Evolutionary conservation across 2,113 vertebrate genomes (phyloP), one percentile per base, ranked within the genome.

Genomic region (Nothobranchius kuhntae): DNA sequence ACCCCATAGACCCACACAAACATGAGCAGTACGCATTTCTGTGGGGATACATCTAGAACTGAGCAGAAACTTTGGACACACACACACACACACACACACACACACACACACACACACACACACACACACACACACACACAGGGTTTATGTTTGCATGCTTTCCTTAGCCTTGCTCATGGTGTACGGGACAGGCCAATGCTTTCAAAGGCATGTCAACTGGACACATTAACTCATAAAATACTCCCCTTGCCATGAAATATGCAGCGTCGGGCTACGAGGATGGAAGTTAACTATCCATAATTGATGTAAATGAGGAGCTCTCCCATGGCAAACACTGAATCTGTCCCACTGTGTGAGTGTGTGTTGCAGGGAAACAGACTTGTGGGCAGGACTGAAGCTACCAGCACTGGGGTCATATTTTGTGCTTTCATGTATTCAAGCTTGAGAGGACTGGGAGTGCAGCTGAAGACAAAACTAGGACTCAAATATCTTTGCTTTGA

Each of bases 241-340:
- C 80, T 81, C 85, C 76, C 84, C 78, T 81, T 72, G 50, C 78
- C 84, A 92, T 93, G 84, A 92, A 93, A 92, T 89, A 93, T 93
- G 88, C 90, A 93, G 86, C 72, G 63, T 65, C 51, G 53, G 84
- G 85, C 86, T 82, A 89, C 83, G n/a, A 86, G 83, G 84, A 91
- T 87, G 87, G 87, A 87, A 88, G 87, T 85, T 80, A 81, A 87
- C 83, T 84, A 92, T 93, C 82, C 83, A 92, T 94, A 91, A 93
- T 92, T 93, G 91, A 93, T 92, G 91, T 86, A 92, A 93, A 93
- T 92, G 90, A 93, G 89, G 89, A 92, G 86, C 88, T 89, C 81
- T 92, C 83, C 86, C 70, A 87, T 61, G 71, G 86, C 82, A 89
- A 88, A 85, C 85, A 65, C 83, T 79, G 73, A 64, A 76, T 83